Evolutionary conservation across 2,888 invertebrate genomes (phyloP), one percentile per base, ranked within the genome.

Genomic region (Erynnis tages): DNA sequence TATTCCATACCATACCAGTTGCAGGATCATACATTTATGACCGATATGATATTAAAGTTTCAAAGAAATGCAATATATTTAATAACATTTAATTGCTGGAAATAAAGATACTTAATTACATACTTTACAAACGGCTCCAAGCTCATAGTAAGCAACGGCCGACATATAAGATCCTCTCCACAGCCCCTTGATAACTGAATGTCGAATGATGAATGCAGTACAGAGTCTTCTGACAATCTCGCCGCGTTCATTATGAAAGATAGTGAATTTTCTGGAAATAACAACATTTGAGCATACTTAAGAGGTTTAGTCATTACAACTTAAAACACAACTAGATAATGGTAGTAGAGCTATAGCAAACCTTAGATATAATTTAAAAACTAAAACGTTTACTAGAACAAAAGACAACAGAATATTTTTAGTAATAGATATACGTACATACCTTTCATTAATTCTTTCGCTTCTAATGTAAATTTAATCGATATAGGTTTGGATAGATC

Each of bases 81-180:
- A n/a, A n/a, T n/a, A n/a, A n/a, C n/a, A n/a, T n/a, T n/a, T n/a
- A n/a, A n/a, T n/a, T n/a, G n/a, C n/a, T n/a, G n/a, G n/a, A n/a
- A n/a, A n/a, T n/a, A n/a, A n/a, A n/a, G n/a, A n/a, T n/a, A n/a
- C n/a, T n/a, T n/a, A n/a, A n/a, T n/a, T n/a, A 48, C 75, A 63
- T 66, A 85, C 89, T 71, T 70, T 41, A 73, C 66, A 53, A 84
- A 56, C 41, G 81, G 54, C 40, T 79, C 64, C 13, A 89, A 61
- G 0, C 63, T 66, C 66, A 92, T 69, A 1, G 67, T 66, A 2
- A 92, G 66, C 68, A 86, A 80, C 0, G 92, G 90, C 5, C 74
- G 81, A 63, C 92, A 91, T 45, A 89, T 77, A 29, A 90, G 71
- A 54, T 91, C 91, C 8, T 82, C 76, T 0, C 91, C 91, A 60